A percentile compares a stretch with the other conserved stretches of the same genome.
These are phyloP conservation scores for Rapana venosa DNA, from an alignment of 2,888 invertebrate genomes.

Conservation along the genomic window DNA sequence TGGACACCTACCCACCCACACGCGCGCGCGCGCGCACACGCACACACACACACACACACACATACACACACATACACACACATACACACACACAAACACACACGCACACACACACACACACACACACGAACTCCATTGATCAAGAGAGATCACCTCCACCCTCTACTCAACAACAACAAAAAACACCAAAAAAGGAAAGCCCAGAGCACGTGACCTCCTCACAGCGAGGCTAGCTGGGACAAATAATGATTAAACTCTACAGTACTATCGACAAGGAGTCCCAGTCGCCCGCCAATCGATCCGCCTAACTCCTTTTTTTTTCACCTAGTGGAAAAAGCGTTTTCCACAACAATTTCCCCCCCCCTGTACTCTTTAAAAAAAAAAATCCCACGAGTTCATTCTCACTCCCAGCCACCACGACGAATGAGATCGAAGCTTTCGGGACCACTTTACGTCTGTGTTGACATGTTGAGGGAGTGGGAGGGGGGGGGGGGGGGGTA, in stretches of 20 bases:
- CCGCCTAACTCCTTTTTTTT: constrained; percentile 1
- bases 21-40: background rate
- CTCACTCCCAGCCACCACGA: background rate
- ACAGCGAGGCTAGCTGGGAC: background rate
- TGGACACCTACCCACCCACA: too few relatives aligned
- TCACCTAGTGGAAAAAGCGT: background rate
- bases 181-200: background rate
- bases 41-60: background rate
- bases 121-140: background rate
- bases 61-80: background rate
- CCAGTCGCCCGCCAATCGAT: background rate
- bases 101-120: background rate
- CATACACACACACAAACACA: too few relatives aligned
- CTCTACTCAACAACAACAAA: too few relatives aligned
- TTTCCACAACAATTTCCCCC: background rate
- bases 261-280: background rate
- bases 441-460: background rate
- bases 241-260: constrained; percentile 7
- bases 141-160: background rate
- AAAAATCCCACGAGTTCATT: background rate
- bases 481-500: too few relatives aligned
- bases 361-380: too few relatives aligned
- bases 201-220: background rate
- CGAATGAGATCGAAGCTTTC: background rate
- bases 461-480: too few relatives aligned